Evolutionary conservation across 1,140 invertebrate species (phyloP).

Genomic region (Anastrepha ludens): DNA sequence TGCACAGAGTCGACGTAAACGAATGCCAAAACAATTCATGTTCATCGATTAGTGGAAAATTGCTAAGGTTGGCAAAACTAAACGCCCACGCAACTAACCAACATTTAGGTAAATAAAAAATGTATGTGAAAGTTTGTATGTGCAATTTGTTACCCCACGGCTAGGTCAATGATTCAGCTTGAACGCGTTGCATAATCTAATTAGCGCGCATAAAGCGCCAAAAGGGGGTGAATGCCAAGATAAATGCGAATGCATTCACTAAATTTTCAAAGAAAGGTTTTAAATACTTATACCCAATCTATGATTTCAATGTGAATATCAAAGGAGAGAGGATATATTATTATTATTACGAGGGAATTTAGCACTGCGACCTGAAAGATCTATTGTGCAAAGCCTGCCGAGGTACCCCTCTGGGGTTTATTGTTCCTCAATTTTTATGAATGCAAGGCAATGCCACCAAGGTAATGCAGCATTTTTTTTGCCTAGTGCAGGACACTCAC

Average conservation of each 20-base stretch:
- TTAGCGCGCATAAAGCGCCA: not conserved
- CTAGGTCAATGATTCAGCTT: not conserved
- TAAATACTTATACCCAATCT: too few species aligned
- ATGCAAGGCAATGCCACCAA: too few species aligned
- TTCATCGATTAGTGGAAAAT: not conserved
- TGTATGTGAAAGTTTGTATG: not conserved
- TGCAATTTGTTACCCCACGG: not conserved
- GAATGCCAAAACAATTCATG: not conserved
- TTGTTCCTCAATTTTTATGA: too few species aligned
- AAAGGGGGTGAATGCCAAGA: not conserved
- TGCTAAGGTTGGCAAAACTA: not conserved
- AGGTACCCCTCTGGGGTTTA: too few species aligned
- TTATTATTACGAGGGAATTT: too few species aligned
- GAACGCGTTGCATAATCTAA: not conserved
- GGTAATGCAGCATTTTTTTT: too few species aligned
- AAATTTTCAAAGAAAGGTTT: too few species aligned
- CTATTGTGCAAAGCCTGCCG: too few species aligned
- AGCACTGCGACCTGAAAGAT: too few species aligned
- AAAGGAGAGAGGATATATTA: too few species aligned
- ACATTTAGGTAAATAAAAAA: not conserved
- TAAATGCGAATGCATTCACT: constrained; percentile 68
- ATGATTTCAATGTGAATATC: too few species aligned
- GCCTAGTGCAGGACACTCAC: too few species aligned
- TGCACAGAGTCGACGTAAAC: not conserved
- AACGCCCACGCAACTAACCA: not conserved